Evolutionary conservation across 2,797 vertebrate species (phyloP).

Genomic region (Girardinus metallicus): DNA sequence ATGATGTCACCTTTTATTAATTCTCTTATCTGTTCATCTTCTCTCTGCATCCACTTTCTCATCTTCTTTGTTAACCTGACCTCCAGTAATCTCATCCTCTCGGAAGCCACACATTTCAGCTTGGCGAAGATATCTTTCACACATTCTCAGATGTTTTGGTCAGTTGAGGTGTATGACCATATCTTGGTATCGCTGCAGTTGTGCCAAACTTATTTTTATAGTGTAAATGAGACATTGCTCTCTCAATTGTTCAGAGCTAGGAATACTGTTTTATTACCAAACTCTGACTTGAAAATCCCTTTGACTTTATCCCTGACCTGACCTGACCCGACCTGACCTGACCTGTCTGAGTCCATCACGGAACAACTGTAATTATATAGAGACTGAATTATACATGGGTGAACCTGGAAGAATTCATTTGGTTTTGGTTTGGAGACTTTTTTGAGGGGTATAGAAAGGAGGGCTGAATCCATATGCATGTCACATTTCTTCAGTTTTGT

Average conservation of each 20-base stretch:
- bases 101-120: not conserved
- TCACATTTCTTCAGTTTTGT: not conserved
- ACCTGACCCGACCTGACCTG: too few relatives aligned
- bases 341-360: too few relatives aligned
- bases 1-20: not conserved
- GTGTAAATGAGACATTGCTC: too few relatives aligned
- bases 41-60: not conserved
- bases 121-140: not conserved
- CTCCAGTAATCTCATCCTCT: not conserved
- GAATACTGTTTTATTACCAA: too few relatives aligned
- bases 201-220: too few relatives aligned
- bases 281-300: too few relatives aligned
- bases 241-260: too few relatives aligned
- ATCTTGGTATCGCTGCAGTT: too few relatives aligned
- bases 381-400: not conserved
- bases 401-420: not conserved
- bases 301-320: too few relatives aligned
- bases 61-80: not conserved
- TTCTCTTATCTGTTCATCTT: not conserved
- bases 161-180: not conserved
- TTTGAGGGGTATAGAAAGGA: not conserved
- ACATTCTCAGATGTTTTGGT: not conserved
- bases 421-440: not conserved
- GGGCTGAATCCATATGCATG: not conserved
- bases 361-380: not conserved